Conservation (phyloP, 2,113 vertebrate genomes). For the Lutjanus erythropterus region DNA sequence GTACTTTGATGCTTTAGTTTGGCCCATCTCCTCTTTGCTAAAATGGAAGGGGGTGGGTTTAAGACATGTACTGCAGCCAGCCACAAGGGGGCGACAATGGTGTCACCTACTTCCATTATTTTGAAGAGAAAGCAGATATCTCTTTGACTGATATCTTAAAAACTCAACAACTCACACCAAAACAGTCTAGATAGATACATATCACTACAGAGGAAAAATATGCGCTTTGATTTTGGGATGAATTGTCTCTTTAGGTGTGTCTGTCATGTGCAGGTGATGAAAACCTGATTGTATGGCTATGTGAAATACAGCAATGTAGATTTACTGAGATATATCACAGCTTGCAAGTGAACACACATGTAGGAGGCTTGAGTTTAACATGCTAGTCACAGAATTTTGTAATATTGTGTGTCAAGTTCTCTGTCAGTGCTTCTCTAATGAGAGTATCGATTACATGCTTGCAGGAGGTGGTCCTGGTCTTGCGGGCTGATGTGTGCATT, state of each 20-base stretch:
- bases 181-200: too few species aligned
- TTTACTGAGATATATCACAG: slow-evolving; percentile 42
- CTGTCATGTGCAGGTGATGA: slow-evolving; percentile 4
- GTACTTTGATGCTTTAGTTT: too few species aligned
- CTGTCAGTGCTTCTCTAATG: slow-evolving; percentile 75
- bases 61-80: too few species aligned
- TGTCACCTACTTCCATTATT: too few species aligned
- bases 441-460: slow-evolving; percentile 76
- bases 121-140: too few species aligned
- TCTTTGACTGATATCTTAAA: too few species aligned
- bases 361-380: slow-evolving; percentile 29
- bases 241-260: slow-evolving; percentile 23
- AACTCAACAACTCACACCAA: too few species aligned
- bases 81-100: too few species aligned
- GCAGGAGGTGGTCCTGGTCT: slow-evolving; percentile 68
- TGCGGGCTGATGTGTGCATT: slow-evolving; percentile 69
- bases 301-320: slow-evolving; percentile 27
- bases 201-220: too few species aligned
- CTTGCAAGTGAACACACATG: slow-evolving; percentile 54
- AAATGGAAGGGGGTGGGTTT: too few species aligned
- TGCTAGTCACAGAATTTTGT: slow-evolving; percentile 47
- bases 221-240: too few species aligned
- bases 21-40: too few species aligned
- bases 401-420: slow-evolving; percentile 68
- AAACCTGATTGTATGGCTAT: not conserved